These are phyloP conservation scores for Pachliopta kotzebuea DNA, from an alignment of 2,888 invertebrate species.

Conservation along the genomic window DNA sequence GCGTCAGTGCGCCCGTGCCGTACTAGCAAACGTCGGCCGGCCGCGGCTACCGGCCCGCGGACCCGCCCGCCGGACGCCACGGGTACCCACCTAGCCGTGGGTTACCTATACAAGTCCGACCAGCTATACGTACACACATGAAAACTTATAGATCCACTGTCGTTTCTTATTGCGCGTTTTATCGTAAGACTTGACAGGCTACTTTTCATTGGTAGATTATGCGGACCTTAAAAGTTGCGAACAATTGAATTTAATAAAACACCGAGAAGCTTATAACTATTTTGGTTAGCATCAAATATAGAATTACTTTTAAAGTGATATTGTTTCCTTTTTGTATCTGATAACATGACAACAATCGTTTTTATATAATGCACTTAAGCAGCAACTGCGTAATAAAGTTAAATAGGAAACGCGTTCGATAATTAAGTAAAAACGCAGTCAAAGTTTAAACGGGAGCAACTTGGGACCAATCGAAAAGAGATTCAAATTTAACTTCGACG, in stretches of 20 bases:
- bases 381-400: slow-evolving; percentile 47
- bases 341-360: background rate
- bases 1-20: slow-evolving; percentile 60
- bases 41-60: slow-evolving; percentile 55
- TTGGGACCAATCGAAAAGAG: slow-evolving; percentile 20
- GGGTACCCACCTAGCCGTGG: slow-evolving; percentile 37
- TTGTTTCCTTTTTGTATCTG: background rate
- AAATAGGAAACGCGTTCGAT: slow-evolving; percentile 44
- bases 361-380: slow-evolving; percentile 27
- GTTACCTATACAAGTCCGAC: slow-evolving; percentile 26
- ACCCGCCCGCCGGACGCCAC: slow-evolving; percentile 44
- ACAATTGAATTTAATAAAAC: slow-evolving; percentile 17
- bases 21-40: slow-evolving; percentile 57
- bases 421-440: slow-evolving; percentile 27
- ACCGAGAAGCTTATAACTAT: background rate
- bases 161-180: slow-evolving; percentile 64
- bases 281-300: background rate
- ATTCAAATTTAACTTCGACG: slow-evolving; percentile 41
- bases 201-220: slow-evolving; percentile 63
- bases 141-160: slow-evolving; percentile 37
- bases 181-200: slow-evolving; percentile 44
- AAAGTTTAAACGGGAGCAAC: slow-evolving; percentile 47
- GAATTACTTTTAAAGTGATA: background rate
- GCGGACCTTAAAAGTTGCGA: slow-evolving; percentile 47
- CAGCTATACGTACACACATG: slow-evolving; percentile 38